phyloP scores from a whole-genome alignment of 2,113 vertebrate species.

The Saccopteryx bilineata region DNA sequence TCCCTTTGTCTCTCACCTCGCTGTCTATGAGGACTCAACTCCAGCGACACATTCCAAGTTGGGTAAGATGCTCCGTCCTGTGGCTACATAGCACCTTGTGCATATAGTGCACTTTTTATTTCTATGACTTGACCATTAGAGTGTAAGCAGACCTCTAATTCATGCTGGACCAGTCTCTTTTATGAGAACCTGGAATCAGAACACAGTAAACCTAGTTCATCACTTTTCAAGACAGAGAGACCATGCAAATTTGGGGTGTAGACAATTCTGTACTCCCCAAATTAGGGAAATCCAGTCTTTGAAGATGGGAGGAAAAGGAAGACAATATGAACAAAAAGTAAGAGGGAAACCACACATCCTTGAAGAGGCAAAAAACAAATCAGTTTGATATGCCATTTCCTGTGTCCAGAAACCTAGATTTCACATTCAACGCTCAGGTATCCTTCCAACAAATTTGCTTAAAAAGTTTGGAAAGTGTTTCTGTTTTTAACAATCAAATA shows the following conservation, averaged over 20 bases:
- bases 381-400: not conserved
- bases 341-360: not conserved
- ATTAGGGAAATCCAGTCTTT: not conserved
- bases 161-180: not conserved
- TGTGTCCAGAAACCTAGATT: not conserved
- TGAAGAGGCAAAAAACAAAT: not conserved
- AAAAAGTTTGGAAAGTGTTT: not conserved
- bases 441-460: not conserved
- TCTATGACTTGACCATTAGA: not conserved
- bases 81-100: rapidly evolving
- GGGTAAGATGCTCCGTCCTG: too few species aligned
- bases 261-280: not conserved
- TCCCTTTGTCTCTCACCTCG: not conserved
- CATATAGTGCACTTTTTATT: not conserved
- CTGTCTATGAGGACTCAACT: not conserved
- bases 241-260: not conserved
- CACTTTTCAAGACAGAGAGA: conserved; percentile 30
- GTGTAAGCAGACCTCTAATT: not conserved
- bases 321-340: not conserved
- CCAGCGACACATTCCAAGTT: not conserved
- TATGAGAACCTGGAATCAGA: not conserved
- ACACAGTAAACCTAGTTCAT: not conserved
- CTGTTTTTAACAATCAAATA: not conserved
- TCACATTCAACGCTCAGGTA: not conserved
- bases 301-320: not conserved